Evolutionary conservation across 2,888 invertebrate genomes (phyloP), one percentile per base, ranked within the genome.

Genomic region (Cacoxenus indagator): DNA sequence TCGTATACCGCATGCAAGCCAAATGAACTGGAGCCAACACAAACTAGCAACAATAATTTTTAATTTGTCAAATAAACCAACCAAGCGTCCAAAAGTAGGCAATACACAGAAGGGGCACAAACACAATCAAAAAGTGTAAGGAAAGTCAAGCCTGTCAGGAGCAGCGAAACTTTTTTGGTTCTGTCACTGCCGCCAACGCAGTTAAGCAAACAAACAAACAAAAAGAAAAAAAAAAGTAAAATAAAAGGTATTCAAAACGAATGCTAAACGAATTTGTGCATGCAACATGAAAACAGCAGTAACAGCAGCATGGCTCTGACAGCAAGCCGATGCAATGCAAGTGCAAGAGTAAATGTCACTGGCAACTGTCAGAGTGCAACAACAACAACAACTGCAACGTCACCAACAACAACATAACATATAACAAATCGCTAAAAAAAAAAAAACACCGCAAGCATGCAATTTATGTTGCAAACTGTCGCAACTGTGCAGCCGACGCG

Each of bases 21-120:
- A 51, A 19, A 19, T 11, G 6, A 29, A 62, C 61, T 62, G 61
- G 22, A 14, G 26, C n/a, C 61, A 37, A 62, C 55, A 55, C 37
- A 62, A 45, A 62, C 61, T 45, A 62, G 61, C 61, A 62, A 24
- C n/a, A 62, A 62, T 62, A 62, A 62, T 62, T 62, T 62, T 62
- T 62, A 62, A 62, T 62, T 62, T 62, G 61, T 62, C 61, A 62
- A 45, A 62, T 62, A 62, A 62, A 62, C 45, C 43, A 62, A n/a
- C 9, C 17, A 37, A 62, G 27, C 55, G 26, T 14, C 24, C 26
- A 55, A 55, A 24, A 26, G 55, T 26, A 27, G 55, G 14, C 55
- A 55, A 27, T 27, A 55, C 61, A 43, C 43, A 45, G 26, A 27
- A 27, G 29, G 29, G 14, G n/a, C 27, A 55, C 27, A 55, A 22